A percentile compares a stretch with the other conserved stretches of the same genome.
phyloP scores from a whole-genome alignment of 2,113 vertebrate species.

The Calidris pugnax region DNA sequence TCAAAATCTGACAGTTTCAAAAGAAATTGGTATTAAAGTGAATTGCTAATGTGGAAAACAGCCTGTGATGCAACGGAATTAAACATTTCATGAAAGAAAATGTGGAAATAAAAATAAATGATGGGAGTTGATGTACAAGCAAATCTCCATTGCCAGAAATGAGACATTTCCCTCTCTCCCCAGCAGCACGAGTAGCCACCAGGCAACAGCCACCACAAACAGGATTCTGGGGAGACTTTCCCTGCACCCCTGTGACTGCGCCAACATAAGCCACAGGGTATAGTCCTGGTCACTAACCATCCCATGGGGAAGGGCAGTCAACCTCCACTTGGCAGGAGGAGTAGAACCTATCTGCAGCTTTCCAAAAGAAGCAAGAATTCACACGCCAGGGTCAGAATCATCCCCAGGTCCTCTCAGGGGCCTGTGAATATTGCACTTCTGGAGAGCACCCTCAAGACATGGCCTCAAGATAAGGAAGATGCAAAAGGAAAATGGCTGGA shows the following conservation, averaged over 20 bases:
- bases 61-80: neutral
- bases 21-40: conserved; percentile 20
- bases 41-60: conserved; percentile 34
- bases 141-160: neutral
- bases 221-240: neutral
- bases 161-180: neutral
- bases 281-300: neutral
- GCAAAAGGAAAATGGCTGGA: neutral
- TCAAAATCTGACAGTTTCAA: conserved; percentile 17
- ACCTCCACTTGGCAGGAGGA: neutral
- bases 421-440: neutral
- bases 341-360: neutral
- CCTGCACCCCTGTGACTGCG: neutral
- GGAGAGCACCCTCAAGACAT: fast-evolving
- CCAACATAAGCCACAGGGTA: neutral
- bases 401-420: neutral
- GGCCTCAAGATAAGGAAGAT: neutral
- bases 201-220: neutral
- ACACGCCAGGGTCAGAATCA: neutral
- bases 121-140: neutral
- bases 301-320: neutral
- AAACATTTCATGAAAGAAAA: conserved; percentile 27
- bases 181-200: neutral
- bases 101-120: neutral
- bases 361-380: neutral